Conservation (phyloP, 2,888 invertebrate species). For the Sinelater perroti region DNA sequence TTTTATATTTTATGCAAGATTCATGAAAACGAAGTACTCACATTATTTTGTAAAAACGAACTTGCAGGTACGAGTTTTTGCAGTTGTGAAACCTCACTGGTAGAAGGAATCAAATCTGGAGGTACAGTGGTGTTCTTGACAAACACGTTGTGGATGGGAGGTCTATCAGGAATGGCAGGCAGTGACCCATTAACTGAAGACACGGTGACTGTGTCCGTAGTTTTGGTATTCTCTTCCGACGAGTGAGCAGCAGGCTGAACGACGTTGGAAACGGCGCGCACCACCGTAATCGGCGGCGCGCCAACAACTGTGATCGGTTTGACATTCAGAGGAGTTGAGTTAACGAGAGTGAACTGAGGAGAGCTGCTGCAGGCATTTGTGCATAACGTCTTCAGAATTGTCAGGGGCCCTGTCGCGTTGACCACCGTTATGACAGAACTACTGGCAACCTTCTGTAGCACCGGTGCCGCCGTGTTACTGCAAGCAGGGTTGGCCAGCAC, state of each 20-base stretch:
- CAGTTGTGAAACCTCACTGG: constrained; percentile 51
- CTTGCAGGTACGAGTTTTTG: constrained; percentile 57
- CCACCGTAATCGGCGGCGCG: constrained; percentile 57
- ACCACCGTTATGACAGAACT: constrained; percentile 58
- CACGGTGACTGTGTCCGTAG: constrained; percentile 5
- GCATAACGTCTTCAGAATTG: constrained; percentile 57
- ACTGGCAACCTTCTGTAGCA: constrained; percentile 52
- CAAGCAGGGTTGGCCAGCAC: constrained; percentile 45
- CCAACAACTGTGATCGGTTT: constrained; percentile 58
- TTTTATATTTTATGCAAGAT: too few relatives aligned
- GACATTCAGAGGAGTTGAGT: constrained; percentile 53
- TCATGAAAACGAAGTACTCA: constrained; percentile 44
- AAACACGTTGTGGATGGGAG: constrained; percentile 56
- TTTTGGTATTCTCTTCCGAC: constrained; percentile 25
- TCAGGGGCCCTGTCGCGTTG: constrained; percentile 56
- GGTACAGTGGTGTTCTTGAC: constrained; percentile 55
- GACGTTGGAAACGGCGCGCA: constrained; percentile 50
- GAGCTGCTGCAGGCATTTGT: constrained; percentile 53
- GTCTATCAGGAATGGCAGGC: constrained; percentile 18
- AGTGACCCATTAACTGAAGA: constrained; percentile 26
- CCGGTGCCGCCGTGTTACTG: constrained; percentile 43
- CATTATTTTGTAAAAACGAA: constrained; percentile 56
- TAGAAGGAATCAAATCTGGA: constrained; percentile 36
- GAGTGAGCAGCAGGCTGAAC: constrained; percentile 14
- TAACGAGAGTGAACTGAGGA: constrained; percentile 57